Conservation (phyloP, 2,113 vertebrate genomes). For the Thalassoma bifasciatum region DNA sequence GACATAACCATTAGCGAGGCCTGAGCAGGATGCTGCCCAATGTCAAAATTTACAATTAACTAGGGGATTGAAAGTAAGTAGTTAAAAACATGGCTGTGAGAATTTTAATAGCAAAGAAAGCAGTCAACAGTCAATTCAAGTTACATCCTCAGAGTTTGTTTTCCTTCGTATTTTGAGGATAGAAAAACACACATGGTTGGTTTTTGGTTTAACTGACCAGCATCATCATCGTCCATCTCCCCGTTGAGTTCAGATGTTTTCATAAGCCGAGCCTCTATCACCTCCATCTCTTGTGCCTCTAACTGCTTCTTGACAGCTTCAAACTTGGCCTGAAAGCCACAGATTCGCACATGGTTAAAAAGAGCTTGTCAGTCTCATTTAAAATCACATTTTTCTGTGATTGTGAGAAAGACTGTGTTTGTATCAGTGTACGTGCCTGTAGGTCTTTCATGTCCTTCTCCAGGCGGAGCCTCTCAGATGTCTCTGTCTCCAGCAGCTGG, state of each 20-base stretch:
- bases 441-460: slow-evolving; percentile 97
- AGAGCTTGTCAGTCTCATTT: neutral
- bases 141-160: neutral
- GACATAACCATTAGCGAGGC: slow-evolving; percentile 59
- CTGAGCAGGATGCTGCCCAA: slow-evolving; percentile 20
- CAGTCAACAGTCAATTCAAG: neutral
- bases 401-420: neutral
- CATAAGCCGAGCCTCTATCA: slow-evolving; percentile 96
- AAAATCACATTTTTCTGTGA: neutral
- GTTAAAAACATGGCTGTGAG: slow-evolving; percentile 2
- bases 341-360: neutral
- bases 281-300: slow-evolving; percentile 95
- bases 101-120: neutral
- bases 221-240: slow-evolving; percentile 86
- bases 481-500: slow-evolving; percentile 94
- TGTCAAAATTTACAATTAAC: slow-evolving; percentile 55
- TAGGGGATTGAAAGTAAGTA: slow-evolving; percentile 47
- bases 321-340: slow-evolving; percentile 86
- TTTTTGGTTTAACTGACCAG: slow-evolving; percentile 79
- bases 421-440: slow-evolving; percentile 83
- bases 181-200: neutral
- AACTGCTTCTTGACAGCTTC: slow-evolving; percentile 92
- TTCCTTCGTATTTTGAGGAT: neutral
- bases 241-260: slow-evolving; percentile 92
- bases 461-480: slow-evolving; percentile 89